Base-by-base conservation (phyloP, 1,140 invertebrate genomes). In the Drosophila tristis region DNA sequence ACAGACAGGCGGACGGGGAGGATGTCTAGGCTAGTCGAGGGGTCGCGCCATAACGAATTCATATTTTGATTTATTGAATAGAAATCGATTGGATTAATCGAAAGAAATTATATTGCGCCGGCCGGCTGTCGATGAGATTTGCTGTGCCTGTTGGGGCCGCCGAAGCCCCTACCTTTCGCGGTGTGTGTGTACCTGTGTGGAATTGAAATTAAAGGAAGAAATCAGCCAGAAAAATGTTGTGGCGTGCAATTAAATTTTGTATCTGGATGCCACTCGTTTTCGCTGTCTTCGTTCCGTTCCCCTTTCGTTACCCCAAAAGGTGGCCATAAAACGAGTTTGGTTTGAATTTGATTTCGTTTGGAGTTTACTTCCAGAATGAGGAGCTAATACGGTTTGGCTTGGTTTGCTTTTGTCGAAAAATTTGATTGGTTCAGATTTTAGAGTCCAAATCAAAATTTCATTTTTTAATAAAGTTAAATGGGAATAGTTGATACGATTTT, bases 31-130 rank as follows among this genome's bases (percentile, higher is more conserved):
- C 29, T 31, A 62, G 78, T 44, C 67, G 64, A 80, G 78, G 67
- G 77, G 65, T 74, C 68, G 67, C 56, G 64, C 79, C 84, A 82
- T 77, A 84, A 65, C 84, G 85, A 89, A 89, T 87, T 74, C 85
- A 89, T 80, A 89, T 89, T 86, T 90, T 90, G 87, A 90, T 90
- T 90, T 90, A 90, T 90, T 90, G 86, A 90, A 90, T 90, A 82
- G 87, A 90, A 90, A 90, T 90, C 86, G 86, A 90, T 90, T 87
- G 86, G 79, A 90, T 80, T 90, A 90, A 90, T 90, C 81, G 80
- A 89, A 84, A 89, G 85, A 89, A 89, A 89, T 89, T 89, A 89
- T 84, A 89, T 84, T 87, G 79, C 80, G 35, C 67, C 79, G 61
- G 80, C 60, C 71, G 55, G 55, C 76, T 72, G 79, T 74, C 74